phyloP scores from a whole-genome alignment of 2,888 invertebrate species.

The Gymnosoma rotundatum region DNA sequence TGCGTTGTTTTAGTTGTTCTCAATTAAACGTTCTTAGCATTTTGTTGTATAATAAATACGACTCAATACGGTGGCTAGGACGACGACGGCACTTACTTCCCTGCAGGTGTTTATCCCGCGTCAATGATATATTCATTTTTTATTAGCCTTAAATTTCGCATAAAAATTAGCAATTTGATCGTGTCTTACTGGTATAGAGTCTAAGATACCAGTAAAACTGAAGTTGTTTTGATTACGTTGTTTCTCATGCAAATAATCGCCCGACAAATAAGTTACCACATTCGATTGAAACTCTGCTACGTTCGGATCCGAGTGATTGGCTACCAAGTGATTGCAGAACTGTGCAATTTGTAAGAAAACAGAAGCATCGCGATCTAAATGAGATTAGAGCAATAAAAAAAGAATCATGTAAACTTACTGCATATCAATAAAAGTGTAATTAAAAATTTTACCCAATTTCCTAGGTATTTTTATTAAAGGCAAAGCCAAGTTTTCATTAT shows the following conservation, averaged over 20 bases:
- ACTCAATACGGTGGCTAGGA: slow-evolving; percentile 67
- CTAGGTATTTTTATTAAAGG: slow-evolving; percentile 89
- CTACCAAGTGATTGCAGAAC: slow-evolving; percentile 82
- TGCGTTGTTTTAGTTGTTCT: slow-evolving; percentile 54
- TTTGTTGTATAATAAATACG: slow-evolving; percentile 63
- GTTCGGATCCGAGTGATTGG: slow-evolving; percentile 83
- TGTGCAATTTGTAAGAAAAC: slow-evolving; percentile 81
- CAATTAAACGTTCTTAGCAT: slow-evolving; percentile 66
- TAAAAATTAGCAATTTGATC: slow-evolving; percentile 93
- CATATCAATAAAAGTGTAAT: not conserved
- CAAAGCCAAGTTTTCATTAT: slow-evolving; percentile 89
- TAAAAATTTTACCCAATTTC: slow-evolving; percentile 85
- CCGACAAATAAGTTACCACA: slow-evolving; percentile 91
- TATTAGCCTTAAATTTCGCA: slow-evolving; percentile 90
- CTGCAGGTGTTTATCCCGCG: slow-evolving; percentile 72
- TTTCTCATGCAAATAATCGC: slow-evolving; percentile 83
- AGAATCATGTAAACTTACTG: not conserved
- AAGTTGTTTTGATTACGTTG: slow-evolving; percentile 84
- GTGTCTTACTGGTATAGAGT: slow-evolving; percentile 90
- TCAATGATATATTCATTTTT: slow-evolving; percentile 78
- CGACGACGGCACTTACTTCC: slow-evolving; percentile 67
- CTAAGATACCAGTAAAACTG: slow-evolving; percentile 89
- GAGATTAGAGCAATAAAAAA: slow-evolving; percentile 3
- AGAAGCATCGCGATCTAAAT: slow-evolving; percentile 81
- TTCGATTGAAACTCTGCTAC: slow-evolving; percentile 80